Percentiles rank a stretch among this genome's conserved stretches.
Conservation (phyloP, 2,888 invertebrate species). For the Ophion slaviceki region DNA sequence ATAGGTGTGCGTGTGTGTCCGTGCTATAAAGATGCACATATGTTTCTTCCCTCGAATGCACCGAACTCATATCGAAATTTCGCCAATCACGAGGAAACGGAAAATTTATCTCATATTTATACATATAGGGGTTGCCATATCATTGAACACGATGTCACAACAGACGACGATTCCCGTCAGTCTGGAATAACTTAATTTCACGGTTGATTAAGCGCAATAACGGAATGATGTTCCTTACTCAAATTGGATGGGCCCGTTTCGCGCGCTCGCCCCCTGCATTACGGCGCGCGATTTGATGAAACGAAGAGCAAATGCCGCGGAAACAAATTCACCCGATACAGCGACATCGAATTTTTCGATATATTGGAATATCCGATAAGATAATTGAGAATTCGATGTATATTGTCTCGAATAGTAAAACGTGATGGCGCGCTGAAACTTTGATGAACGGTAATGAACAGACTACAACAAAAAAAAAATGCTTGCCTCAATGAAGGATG, state of each 20-base stretch:
- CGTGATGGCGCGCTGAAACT: not conserved
- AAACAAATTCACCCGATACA: constrained; percentile 9
- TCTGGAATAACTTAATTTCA: constrained; percentile 61
- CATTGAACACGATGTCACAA: constrained; percentile 20
- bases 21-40: not conserved
- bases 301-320: not conserved
- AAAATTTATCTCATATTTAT: constrained; percentile 14
- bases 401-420: not conserved
- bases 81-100: constrained; percentile 9
- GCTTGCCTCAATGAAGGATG: not conserved
- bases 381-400: not conserved
- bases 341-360: not conserved
- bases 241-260: constrained; percentile 38
- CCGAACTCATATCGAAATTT: not conserved
- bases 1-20: no score
- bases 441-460: not conserved
- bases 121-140: not conserved
- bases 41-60: not conserved
- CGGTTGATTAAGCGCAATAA: constrained; percentile 49
- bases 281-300: constrained; percentile 17
- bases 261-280: not conserved
- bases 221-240: constrained; percentile 22
- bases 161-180: constrained; percentile 57
- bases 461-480: not conserved
- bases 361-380: not conserved